Conservation (phyloP, 2,113 vertebrate species). For the Heloderma charlesbogerti region DNA sequence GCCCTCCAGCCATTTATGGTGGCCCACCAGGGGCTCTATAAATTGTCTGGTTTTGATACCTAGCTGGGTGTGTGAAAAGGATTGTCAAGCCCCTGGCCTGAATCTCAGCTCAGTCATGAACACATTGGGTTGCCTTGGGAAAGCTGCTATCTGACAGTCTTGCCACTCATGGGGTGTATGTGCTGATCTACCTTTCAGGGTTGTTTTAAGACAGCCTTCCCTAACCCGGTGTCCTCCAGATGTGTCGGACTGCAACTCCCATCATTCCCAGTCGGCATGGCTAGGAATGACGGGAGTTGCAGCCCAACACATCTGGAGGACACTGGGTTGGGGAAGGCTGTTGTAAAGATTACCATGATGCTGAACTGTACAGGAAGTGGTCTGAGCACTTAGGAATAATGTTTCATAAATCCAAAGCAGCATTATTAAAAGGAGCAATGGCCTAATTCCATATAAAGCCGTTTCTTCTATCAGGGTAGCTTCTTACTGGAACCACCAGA, state of each 20-base stretch:
- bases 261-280: too few relatives aligned
- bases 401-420: accelerated
- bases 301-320: too few relatives aligned
- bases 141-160: background rate
- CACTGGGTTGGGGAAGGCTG: too few relatives aligned
- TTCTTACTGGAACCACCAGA: accelerated
- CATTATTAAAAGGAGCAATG: background rate
- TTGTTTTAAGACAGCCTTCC: background rate
- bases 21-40: background rate
- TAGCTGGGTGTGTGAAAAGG: background rate
- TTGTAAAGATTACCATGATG: background rate
- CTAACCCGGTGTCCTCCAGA: too few relatives aligned
- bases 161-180: background rate
- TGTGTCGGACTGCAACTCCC: too few relatives aligned
- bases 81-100: background rate
- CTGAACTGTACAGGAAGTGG: background rate
- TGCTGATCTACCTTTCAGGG: background rate
- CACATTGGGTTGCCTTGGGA: background rate
- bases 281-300: too few relatives aligned
- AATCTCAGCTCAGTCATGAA: background rate
- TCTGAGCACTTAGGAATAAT: background rate
- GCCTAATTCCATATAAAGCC: background rate
- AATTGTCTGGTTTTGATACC: background rate
- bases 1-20: background rate
- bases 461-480: background rate